A percentile compares a stretch with the other conserved stretches of the same genome.
Conservation (phyloP, 2,113 vertebrate genomes). For the Leptocoma aspasia region DNA sequence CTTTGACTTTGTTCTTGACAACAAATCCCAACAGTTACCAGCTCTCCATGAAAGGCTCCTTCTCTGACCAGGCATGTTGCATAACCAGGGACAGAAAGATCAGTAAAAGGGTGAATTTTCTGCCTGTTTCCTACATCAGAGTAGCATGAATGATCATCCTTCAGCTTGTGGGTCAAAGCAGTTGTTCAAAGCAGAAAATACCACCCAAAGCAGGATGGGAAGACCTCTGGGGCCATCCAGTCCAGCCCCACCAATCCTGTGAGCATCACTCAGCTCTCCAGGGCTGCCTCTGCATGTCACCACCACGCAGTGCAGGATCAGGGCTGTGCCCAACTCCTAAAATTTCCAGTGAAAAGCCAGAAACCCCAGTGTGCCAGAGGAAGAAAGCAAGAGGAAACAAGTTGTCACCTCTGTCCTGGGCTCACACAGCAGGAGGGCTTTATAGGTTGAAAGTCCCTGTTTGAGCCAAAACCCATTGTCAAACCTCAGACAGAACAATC, state of each 20-base stretch:
- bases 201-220: neutral
- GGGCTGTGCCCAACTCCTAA: neutral
- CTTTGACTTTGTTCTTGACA: neutral
- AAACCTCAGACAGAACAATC: neutral
- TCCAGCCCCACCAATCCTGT: neutral
- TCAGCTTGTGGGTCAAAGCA: neutral
- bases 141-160: fast-evolving
- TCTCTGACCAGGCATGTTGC: neutral
- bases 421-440: neutral
- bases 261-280: neutral
- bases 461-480: neutral
- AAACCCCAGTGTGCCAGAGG: neutral
- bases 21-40: neutral
- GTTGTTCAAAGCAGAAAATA: neutral
- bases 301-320: neutral
- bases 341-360: neutral
- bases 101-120: neutral
- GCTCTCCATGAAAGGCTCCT: neutral
- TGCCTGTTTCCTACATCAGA: neutral
- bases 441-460: neutral
- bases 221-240: neutral
- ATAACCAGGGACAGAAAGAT: neutral
- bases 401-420: neutral
- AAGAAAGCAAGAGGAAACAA: neutral
- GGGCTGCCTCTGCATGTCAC: neutral